These are phyloP conservation scores for Hydrolagus colliei DNA, from an alignment of 2,797 vertebrate species.

Conservation along the genomic window DNA sequence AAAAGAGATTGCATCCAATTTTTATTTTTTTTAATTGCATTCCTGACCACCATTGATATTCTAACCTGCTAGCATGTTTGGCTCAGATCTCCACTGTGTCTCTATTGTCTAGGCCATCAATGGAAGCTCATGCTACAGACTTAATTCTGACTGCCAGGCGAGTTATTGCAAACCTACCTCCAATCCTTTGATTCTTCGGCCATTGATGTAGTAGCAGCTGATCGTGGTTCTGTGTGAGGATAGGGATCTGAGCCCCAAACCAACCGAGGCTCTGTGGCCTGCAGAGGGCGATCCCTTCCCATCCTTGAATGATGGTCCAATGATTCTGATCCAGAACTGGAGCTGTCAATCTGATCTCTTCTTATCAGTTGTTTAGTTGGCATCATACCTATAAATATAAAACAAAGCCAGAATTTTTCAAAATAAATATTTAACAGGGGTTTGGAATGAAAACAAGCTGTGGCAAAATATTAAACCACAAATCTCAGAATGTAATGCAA, in stretches of 20 bases:
- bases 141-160: too few relatives aligned
- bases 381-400: conserved; percentile 71
- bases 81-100: too few relatives aligned
- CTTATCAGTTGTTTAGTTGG: conserved; percentile 86
- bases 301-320: conserved; percentile 86
- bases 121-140: too few relatives aligned
- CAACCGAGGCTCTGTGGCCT: conserved; percentile 74
- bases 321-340: conserved; percentile 74
- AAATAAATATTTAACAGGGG: background rate
- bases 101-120: too few relatives aligned
- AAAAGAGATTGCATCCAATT: too few relatives aligned
- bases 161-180: background rate
- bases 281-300: conserved; percentile 73
- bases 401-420: background rate
- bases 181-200: conserved; percentile 63
- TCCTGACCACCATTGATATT: too few relatives aligned
- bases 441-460: background rate
- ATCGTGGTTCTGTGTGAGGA: conserved; percentile 70
- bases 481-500: background rate
- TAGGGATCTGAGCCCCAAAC: conserved; percentile 92
- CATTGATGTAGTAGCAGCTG: conserved; percentile 67
- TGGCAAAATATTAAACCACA: background rate
- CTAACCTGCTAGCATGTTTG: too few relatives aligned
- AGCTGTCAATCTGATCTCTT: conserved; percentile 84
- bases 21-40: too few relatives aligned